Base-by-base conservation (phyloP, 1,140 invertebrate genomes). In the Zaprionus camerounensis region DNA sequence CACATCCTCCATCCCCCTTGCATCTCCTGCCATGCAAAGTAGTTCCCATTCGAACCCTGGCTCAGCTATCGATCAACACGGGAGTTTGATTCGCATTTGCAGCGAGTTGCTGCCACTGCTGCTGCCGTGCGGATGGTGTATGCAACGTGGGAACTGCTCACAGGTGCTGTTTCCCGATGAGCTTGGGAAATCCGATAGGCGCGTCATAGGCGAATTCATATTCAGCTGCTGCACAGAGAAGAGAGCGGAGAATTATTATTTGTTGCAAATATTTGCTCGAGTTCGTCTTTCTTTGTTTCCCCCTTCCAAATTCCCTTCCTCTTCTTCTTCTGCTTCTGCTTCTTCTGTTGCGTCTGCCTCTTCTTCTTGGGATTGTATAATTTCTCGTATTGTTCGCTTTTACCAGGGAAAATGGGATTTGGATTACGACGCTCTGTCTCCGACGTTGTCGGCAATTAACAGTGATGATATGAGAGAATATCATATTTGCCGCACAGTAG, bases 201-300 rank as follows among this genome's bases (percentile, higher is more conserved):
- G 13, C 20, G 31, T 34, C 31, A 34, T 51, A 76, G 70, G 65
- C 49, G 84, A 88, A 88, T 67, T 34, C 38, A 67, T 58, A 58
- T 67, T 71, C 70, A 72, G 70, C 70, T 72, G 63, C 24, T 41
- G 31, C 38, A 36, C n/a, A n/a, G 4, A 0, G 1, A 9, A 49
- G 20, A 11, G 31, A 3, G 2, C 2, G 31, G 3, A 9, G 31
- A 34, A 13, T 38, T 57, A 80, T 66, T 71, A 68, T 71, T 71
- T 88, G 80, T 87, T 88, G 83, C 83, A 76, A 87, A 87, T 87
- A 87, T 87, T 87, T 87, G 69, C 62, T 78, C 75, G 71, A 77
- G 58, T 65, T 53, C n/a, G n/a, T 81, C 64, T 57, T 38, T 26
- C 12, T 4, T 22, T 15, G 1, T 65, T 57, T 31, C 53, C 44